Evolutionary conservation across 2,113 vertebrate genomes (phyloP).

Genomic region (Pluvialis apricaria): DNA sequence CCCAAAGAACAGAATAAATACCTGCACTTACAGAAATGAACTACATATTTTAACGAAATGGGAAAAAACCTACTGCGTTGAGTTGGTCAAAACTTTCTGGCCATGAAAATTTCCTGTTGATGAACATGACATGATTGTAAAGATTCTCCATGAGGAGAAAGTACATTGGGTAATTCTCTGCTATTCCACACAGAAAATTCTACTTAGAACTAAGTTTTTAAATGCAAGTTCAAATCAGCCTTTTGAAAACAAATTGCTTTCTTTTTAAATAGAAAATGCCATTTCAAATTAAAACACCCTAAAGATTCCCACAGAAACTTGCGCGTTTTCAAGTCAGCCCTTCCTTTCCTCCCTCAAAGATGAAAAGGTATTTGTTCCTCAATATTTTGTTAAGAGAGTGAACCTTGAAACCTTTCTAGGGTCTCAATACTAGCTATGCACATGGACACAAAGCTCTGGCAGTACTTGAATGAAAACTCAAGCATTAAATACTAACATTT

Average conservation of each 20-base stretch:
- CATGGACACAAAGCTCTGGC: not conserved
- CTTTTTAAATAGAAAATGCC: not conserved
- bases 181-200: not conserved
- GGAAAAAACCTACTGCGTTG: not conserved
- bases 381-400: not conserved
- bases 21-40: not conserved
- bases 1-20: not conserved
- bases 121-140: not conserved
- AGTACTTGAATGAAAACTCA: not conserved
- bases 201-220: not conserved
- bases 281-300: not conserved
- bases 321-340: not conserved
- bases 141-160: not conserved
- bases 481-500: conserved; percentile 18
- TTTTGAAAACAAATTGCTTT: not conserved
- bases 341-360: not conserved
- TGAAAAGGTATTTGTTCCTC: not conserved
- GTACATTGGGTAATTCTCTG: not conserved
- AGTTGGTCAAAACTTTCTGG: not conserved
- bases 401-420: not conserved
- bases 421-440: not conserved
- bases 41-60: not conserved
- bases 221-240: not conserved
- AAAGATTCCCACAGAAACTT: not conserved
- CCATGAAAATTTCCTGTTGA: not conserved